These are phyloP conservation scores for Ovis aries DNA, from an alignment of 2,113 vertebrate genomes.

Conservation along the genomic window DNA sequence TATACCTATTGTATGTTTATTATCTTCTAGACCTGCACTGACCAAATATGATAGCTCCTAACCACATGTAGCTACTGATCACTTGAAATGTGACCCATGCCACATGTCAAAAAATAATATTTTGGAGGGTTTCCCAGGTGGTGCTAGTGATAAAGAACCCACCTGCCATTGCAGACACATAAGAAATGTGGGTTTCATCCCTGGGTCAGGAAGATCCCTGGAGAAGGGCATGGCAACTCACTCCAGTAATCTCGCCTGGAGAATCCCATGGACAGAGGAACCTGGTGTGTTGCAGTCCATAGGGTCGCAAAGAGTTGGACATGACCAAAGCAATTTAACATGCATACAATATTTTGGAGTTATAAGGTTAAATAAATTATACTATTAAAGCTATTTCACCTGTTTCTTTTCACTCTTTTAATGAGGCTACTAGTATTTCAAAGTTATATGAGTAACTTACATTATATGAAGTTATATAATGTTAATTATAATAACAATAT, in stretches of 20 bases:
- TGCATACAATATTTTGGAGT: neutral
- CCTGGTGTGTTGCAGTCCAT: neutral
- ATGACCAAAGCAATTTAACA: neutral
- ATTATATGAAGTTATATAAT: neutral
- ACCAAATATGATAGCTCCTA: neutral
- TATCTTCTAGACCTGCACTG: neutral
- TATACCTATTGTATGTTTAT: neutral
- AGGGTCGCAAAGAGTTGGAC: neutral
- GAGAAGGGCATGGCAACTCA: neutral
- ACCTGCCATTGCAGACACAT: neutral
- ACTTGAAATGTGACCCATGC: neutral
- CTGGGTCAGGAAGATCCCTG: neutral
- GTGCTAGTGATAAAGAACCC: neutral
- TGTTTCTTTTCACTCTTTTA: neutral
- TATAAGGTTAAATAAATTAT: neutral
- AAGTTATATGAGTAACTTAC: neutral
- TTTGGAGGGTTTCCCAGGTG: neutral
- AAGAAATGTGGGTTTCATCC: neutral
- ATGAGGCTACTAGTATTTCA: constrained; percentile 8
- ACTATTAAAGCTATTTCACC: neutral
- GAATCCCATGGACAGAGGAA: neutral
- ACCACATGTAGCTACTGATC: neutral
- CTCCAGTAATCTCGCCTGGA: neutral
- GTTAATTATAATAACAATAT: neutral
- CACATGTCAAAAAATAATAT: neutral